A percentile compares a stretch with the other conserved stretches of the same genome.
Evolutionary conservation across 2,113 vertebrate genomes (phyloP).

Genomic region (Lepus americanus): DNA sequence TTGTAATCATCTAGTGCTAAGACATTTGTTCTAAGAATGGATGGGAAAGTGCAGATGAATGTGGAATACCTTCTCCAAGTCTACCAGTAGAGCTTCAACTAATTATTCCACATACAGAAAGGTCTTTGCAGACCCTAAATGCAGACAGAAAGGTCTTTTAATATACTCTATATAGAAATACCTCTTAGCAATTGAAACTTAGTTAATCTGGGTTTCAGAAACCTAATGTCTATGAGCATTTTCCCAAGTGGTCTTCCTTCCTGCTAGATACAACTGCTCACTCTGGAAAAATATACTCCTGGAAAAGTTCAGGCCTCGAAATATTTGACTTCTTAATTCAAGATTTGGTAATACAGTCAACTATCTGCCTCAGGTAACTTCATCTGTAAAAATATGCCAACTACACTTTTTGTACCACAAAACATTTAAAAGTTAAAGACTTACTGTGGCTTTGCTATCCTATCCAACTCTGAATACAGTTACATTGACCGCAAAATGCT

Average conservation of each 20-base stretch:
- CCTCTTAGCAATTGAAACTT: conserved; percentile 59
- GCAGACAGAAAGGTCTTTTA: conserved; percentile 26
- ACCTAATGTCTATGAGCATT: conserved; percentile 24
- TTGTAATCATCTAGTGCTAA: background rate
- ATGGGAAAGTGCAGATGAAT: background rate
- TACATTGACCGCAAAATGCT: background rate
- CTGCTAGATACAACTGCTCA: conserved; percentile 2
- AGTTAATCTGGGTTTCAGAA: conserved; percentile 47
- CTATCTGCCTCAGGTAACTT: background rate
- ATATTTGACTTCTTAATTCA: conserved; percentile 36
- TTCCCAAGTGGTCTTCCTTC: conserved; percentile 10
- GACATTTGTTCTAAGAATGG: conserved; percentile 5
- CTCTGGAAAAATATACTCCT: conserved; percentile 42
- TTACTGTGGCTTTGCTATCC: conserved; percentile 49
- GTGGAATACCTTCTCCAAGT: background rate
- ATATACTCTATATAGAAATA: conserved; percentile 5
- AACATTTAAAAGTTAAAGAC: conserved; percentile 48
- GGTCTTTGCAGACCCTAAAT: background rate
- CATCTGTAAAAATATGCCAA: conserved; percentile 8
- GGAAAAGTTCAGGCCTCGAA: conserved; percentile 24
- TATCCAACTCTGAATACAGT: conserved; percentile 38
- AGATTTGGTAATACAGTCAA: conserved; percentile 33
- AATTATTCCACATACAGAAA: conserved; percentile 50
- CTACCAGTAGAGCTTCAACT: background rate
- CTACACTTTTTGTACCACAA: conserved; percentile 26